phyloP scores from a whole-genome alignment of 1,140 invertebrate genomes.

The Drosophila simulans region DNA sequence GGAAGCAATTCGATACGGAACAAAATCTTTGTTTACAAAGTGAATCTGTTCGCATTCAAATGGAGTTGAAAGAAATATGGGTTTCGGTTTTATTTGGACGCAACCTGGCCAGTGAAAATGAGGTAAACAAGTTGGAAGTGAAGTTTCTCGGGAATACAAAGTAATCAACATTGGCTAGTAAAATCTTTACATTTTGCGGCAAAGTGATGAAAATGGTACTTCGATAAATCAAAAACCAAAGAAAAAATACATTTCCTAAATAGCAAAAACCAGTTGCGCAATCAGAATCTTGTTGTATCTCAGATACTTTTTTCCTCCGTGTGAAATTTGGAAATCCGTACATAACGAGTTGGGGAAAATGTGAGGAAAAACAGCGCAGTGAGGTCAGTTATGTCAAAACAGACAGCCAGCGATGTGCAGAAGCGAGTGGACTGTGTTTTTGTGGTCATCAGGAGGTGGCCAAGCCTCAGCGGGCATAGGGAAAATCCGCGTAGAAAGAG shows the following conservation, averaged over 20 bases:
- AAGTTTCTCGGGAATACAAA: not conserved
- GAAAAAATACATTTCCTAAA: no score
- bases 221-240: not conserved
- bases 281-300: not conserved
- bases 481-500: conserved; percentile 36
- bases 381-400: conserved; percentile 64
- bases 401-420: conserved; percentile 39
- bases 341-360: conserved; percentile 28
- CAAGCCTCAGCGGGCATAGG: conserved; percentile 20
- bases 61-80: conserved; percentile 68
- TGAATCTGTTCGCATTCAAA: conserved; percentile 40
- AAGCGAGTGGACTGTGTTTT: conserved; percentile 19
- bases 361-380: conserved; percentile 23
- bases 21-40: conserved; percentile 26
- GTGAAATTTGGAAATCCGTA: conserved; percentile 39
- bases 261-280: no score
- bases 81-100: conserved; percentile 36
- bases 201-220: not conserved
- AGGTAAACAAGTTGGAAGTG: not conserved
- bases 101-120: conserved; percentile 19
- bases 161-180: not conserved
- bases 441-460: conserved; percentile 44
- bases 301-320: conserved; percentile 1
- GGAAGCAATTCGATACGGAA: conserved; percentile 9
- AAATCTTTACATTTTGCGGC: not conserved